These are phyloP conservation scores for Mimas tiliae DNA, from an alignment of 2,888 invertebrate species.

Conservation along the genomic window DNA sequence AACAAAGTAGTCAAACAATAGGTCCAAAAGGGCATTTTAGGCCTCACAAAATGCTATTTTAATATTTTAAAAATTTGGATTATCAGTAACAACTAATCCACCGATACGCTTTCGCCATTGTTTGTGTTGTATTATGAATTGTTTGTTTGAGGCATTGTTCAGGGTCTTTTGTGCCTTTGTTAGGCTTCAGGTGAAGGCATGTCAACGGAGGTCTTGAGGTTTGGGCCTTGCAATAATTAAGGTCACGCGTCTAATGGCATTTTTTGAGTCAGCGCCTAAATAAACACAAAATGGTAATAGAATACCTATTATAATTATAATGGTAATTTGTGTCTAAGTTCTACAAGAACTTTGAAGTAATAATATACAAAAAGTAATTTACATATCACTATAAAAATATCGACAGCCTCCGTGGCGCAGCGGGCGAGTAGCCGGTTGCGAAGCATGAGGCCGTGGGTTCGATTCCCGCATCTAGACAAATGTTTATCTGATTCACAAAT, in stretches of 20 bases:
- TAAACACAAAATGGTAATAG: neutral
- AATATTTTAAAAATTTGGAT: neutral
- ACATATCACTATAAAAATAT: too few species aligned
- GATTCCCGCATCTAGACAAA: too few species aligned
- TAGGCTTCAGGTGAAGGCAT: conserved; percentile 4
- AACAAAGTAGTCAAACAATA: neutral
- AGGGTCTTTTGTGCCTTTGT: conserved; percentile 12
- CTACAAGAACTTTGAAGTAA: too few species aligned
- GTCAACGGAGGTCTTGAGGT: neutral
- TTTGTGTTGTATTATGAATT: conserved; percentile 9
- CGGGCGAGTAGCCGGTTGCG: too few species aligned
- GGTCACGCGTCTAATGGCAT: neutral
- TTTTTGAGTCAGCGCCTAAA: neutral
- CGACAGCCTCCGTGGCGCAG: too few species aligned
- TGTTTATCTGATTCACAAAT: too few species aligned
- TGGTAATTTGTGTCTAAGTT: too few species aligned
- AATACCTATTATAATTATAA: too few species aligned
- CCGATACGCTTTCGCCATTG: conserved; percentile 6
- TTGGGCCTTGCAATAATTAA: neutral
- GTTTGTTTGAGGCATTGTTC: conserved; percentile 16
- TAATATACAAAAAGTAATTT: too few species aligned
- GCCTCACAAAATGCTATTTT: too few species aligned
- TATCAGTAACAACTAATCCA: neutral
- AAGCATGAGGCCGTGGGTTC: too few species aligned
- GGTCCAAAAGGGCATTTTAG: too few species aligned